Base-by-base conservation (phyloP, 1,140 invertebrate species). In the Plectrocnemia conspersa region DNA sequence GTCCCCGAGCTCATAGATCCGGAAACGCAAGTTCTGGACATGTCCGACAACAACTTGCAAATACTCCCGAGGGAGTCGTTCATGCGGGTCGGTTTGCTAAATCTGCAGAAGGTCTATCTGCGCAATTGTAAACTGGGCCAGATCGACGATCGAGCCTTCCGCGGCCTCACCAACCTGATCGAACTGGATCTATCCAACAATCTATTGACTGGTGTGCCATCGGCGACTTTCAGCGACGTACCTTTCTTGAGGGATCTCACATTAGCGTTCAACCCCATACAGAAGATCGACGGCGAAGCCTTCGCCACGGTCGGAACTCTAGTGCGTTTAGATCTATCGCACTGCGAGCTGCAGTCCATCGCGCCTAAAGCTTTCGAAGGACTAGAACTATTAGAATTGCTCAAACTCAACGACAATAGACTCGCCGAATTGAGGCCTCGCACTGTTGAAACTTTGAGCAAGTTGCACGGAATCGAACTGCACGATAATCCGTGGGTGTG, bases 401-500 rank as follows among this genome's bases (percentile, higher is more conserved):
- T 95, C 9, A 90, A 89, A 58, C 65, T 95, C 38, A 88, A 89
- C 66, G 82, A 84, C 52, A 95, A 95, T 67, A 78, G 80, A 56
- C 71, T 95, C 18, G 79, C 79, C 16, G 86, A 85, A 29, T 70
- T 92, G 21, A 73, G 82, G 18, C 77, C 83, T 1, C 79, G 78
- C 18, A 88, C 86, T 0, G 82, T 90, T 19, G 84, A 89, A 58
- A 81, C 82, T 3, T 63, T 89, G 7, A 81, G 77, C 46, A 82
- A 84, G 18, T 75, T 94, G 3, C 84, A 88, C 63, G 88, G 86
- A 27, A 84, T 94, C 49, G 88, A 91, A 65, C 71, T 95, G 29
- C 89, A 94, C 59, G 88, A 91, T 49, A 96, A 96, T 73, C 89
- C 88, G 0, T 94, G 91, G 91, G 78, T 83, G 23, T 96, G 92